phyloP scores from a whole-genome alignment of 2,888 invertebrate genomes.

The Argynnis bischoffii region DNA sequence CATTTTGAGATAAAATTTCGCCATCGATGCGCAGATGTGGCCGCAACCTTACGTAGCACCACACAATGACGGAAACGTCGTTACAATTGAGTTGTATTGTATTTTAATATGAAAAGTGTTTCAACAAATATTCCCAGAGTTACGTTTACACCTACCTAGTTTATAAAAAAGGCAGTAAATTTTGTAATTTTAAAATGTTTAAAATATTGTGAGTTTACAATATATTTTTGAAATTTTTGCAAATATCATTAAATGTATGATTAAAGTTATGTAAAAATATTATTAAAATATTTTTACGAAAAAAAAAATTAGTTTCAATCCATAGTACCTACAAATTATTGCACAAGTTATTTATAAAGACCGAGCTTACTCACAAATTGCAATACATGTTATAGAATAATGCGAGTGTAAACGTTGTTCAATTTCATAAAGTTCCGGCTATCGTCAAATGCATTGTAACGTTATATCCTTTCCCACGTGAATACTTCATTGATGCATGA shows the following conservation, averaged over 20 bases:
- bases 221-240: no score
- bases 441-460: constrained; percentile 18
- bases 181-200: background rate
- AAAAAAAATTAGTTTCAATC: constrained; percentile 2
- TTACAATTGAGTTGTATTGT: constrained; percentile 36
- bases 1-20: constrained; percentile 15
- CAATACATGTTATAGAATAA: constrained; percentile 7
- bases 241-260: no score
- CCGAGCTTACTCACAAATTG: background rate
- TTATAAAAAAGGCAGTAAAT: background rate
- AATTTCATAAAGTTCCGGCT: constrained; percentile 20
- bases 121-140: constrained; percentile 15
- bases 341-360: constrained; percentile 4
- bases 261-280: no score
- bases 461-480: constrained; percentile 16
- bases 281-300: background rate
- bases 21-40: constrained; percentile 18
- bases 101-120: constrained; percentile 32
- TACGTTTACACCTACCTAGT: constrained; percentile 23
- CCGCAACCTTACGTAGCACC: constrained; percentile 39
- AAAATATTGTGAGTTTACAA: no score
- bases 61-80: constrained; percentile 38
- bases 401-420: constrained; percentile 24
- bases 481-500: constrained; percentile 16
- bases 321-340: background rate